Base-by-base conservation (phyloP, 2,888 invertebrate genomes). In the Ditula angustiorana region DNA sequence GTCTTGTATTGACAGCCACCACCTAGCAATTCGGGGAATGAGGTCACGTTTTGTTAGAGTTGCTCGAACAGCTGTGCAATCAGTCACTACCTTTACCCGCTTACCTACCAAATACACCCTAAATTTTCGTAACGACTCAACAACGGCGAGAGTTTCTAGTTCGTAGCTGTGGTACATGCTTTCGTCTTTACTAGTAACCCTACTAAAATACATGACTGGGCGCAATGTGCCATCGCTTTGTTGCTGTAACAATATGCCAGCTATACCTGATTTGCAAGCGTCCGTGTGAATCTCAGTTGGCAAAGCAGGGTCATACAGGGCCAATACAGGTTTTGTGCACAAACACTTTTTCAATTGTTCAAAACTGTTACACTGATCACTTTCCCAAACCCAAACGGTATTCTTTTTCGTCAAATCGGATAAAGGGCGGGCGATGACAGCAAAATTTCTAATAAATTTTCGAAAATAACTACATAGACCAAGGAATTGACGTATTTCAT, bases 1-100 rank as follows among this genome's bases (percentile, higher is more conserved):
- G 2, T 81, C 77, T 46, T 80, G 74, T 0, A 81, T 67, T 11
- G 69, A 50, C 10, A 82, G 47, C 55, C 77, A 75, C 81, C 80
- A 82, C 19, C 78, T 64, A 5, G 81, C 78, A 13, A 82, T 75
- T 47, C 76, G 70, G 0, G 78, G 71, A n/a, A 72, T 67, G 2
- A 76, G 26, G n/a, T 76, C 73, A n/a, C 71, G 73, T 58, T 78
- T 80, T 7, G 69, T 69, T 33, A 80, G 37, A 0, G 77, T 78
- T 5, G 68, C 66, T 1, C 70, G 56, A 2, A 82, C 69, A 0
- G 80, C 78, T 0, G 75, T 68, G 64, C 81, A 83, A 58, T 82
- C 83, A 0, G 73, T 75, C 0, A 72, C 65, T 5, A 74, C 58
- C 41, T 70, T 69, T 2, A 75, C 46, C 0, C 53, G 67, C 58